Percentiles rank a stretch among this genome's conserved stretches.
Conservation (phyloP, 1,140 invertebrate genomes). For the Oncopodura yosiiana region DNA sequence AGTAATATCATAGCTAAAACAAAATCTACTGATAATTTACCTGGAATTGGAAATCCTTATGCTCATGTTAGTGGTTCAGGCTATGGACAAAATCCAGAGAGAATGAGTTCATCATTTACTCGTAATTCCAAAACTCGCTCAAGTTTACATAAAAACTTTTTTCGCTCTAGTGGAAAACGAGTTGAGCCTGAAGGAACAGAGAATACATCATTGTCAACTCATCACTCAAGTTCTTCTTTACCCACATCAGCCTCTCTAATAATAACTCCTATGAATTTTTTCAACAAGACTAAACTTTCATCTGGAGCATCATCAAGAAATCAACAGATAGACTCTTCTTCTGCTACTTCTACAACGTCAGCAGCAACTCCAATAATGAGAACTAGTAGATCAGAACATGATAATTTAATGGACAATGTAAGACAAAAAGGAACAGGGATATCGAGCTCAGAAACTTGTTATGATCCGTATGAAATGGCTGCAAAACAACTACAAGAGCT, state of each 20-base stretch:
- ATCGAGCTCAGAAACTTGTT: constrained; percentile 38
- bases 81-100: constrained; percentile 21
- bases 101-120: constrained; percentile 15
- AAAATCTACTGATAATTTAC: constrained; percentile 29
- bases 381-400: too few species aligned
- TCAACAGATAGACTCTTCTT: too few species aligned
- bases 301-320: too few species aligned
- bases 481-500: constrained; percentile 60
- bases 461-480: constrained; percentile 56
- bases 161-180: constrained; percentile 20
- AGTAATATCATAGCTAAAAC: constrained; percentile 29
- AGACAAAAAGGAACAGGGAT: constrained; percentile 19
- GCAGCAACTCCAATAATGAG: too few species aligned
- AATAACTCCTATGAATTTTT: constrained; percentile 31
- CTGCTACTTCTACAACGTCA: too few species aligned
- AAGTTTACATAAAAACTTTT: constrained; percentile 32
- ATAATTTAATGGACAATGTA: too few species aligned
- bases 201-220: constrained; percentile 18
- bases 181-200: constrained; percentile 33
- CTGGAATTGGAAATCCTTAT: background rate
- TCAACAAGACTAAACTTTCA: constrained; percentile 19
- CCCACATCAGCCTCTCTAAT: constrained; percentile 13
- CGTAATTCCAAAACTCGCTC: constrained; percentile 28
- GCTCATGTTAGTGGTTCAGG: constrained; percentile 21
- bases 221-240: too few species aligned